Percentiles rank a stretch among this genome's conserved stretches.
phyloP scores from a whole-genome alignment of 2,888 invertebrate genomes.

The Apodemia mormo region DNA sequence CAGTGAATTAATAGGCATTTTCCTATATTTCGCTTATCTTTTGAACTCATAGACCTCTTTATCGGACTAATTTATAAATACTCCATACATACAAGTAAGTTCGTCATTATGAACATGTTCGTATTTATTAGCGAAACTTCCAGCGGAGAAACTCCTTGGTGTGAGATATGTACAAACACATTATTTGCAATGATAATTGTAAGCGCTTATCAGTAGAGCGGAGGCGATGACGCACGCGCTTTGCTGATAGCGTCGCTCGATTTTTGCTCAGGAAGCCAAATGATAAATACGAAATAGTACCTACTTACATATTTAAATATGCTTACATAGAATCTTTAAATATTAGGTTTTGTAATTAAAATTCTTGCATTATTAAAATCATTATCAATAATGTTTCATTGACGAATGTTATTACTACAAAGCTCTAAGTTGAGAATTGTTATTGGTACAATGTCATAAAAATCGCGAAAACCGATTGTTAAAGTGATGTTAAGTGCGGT shows the following conservation, averaged over 20 bases:
- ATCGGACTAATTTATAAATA: constrained; percentile 55
- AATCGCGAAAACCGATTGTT: constrained; percentile 51
- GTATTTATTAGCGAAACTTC: constrained; percentile 51
- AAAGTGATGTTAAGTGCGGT: constrained; percentile 59
- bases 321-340: background rate
- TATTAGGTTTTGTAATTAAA: background rate
- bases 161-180: constrained; percentile 65
- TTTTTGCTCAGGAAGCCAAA: constrained; percentile 58
- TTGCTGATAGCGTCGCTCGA: constrained; percentile 57
- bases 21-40: constrained; percentile 73
- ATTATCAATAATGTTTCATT: background rate
- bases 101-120: constrained; percentile 50
- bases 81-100: constrained; percentile 56
- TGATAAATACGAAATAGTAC: constrained; percentile 40
- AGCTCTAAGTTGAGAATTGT: background rate
- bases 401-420: background rate
- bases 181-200: constrained; percentile 81
- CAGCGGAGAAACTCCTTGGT: constrained; percentile 60
- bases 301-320: constrained; percentile 1
- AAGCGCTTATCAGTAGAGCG: constrained; percentile 74
- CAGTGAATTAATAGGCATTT: constrained; percentile 50
- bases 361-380: too few species aligned
- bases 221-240: constrained; percentile 78
- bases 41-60: constrained; percentile 75
- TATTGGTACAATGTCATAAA: constrained; percentile 15